Conservation (phyloP, 2,113 vertebrate genomes). For the Ciconia stormi region DNA sequence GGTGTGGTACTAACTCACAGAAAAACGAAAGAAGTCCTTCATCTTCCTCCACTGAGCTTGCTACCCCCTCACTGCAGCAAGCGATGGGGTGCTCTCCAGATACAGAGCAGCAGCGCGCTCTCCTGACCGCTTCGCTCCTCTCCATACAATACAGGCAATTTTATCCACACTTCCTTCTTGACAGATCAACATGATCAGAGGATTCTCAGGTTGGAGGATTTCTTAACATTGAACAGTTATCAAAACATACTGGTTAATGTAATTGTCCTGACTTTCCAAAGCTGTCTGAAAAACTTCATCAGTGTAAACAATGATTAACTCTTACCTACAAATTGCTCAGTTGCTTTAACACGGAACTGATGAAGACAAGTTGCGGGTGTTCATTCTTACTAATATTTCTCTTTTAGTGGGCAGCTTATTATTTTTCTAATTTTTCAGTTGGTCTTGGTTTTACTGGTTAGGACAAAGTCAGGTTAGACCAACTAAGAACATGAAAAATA, state of each 20-base stretch:
- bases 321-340: not conserved
- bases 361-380: not conserved
- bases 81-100: no score
- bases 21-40: not conserved
- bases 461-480: not conserved
- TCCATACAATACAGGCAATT: not conserved
- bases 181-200: not conserved
- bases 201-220: not conserved
- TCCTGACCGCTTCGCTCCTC: not conserved
- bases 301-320: not conserved
- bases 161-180: not conserved
- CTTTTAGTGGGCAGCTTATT: not conserved
- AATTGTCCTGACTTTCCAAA: not conserved
- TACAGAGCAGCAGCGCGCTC: rapidly evolving
- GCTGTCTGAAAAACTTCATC: not conserved
- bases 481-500: not conserved
- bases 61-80: not conserved
- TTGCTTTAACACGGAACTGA: not conserved
- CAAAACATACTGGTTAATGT: not conserved
- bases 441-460: not conserved
- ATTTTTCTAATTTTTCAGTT: not conserved
- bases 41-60: no score
- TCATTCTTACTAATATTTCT: not conserved
- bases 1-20: not conserved
- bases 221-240: not conserved